Base-by-base conservation (phyloP, 2,888 invertebrate genomes). In the Hymenopus coronatus region DNA sequence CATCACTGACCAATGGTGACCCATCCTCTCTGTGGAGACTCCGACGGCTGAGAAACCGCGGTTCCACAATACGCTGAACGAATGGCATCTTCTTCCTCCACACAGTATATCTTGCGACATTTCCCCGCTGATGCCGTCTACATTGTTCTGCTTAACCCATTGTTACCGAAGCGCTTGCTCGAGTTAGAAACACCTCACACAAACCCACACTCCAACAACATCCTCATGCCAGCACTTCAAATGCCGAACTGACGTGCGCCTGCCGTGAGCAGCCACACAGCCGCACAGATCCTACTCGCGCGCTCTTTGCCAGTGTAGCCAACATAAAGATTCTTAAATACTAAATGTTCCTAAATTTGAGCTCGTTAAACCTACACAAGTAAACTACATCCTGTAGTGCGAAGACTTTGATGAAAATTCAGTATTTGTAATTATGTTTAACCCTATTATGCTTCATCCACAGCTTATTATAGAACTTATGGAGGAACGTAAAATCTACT, bases 21-120 rank as follows among this genome's bases (percentile, higher is more conserved):
- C 95, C 96, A 91, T 94, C 94, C 90, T 94, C 95, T 92, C 95
- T 95, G 91, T 94, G 94, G 92, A 96, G 94, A 88, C 90, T 89
- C 84, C 89, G 88, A 92, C 96, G 96, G 92, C 97, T 96, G 93
- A 98, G 94, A 94, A 94, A 96, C 93, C 96, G 96, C 92, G 98
- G 98, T 93, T 97, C 96, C 93, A 98, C 96, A 92, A 96, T 96
- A 92, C 97, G 96, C 93, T 97, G 96, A 93, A 97, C 96, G 95
- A 98, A 98, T 94, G 98, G 98, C 98, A 98, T 98, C 84, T 28
- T 88, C 90, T 87, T 89, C 90, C 88, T 89, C 30, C 46, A 88
- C 89, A 89, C 28, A 40, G 88, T 85, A 33, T 40, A 27, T 33
- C 20, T 8, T 70, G 54, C 54, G 54, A 70, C 54, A 70, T 70